Evolutionary conservation across 2,113 vertebrate species (phyloP), one percentile per base, ranked within the genome.

Genomic region (Amia ocellicauda): DNA sequence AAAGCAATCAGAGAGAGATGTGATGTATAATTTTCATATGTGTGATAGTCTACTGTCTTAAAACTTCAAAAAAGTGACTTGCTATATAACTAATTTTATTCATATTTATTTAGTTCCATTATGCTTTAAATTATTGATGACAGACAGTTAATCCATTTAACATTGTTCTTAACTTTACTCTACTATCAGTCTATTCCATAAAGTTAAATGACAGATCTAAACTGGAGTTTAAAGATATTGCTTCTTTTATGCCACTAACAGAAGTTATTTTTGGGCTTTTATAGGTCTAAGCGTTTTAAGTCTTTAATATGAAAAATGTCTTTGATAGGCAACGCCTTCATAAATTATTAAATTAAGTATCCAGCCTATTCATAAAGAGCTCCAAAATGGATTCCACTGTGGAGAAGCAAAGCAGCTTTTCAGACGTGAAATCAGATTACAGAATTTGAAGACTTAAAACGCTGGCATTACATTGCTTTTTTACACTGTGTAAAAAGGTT

Each of bases 31-130:
- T 68, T 41, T 65, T 79, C 67, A 67, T 53, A 71, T 63, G 64
- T 80, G 83, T 85, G 82, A 82, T 82, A 74, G 74, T 78, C 81
- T 82, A 82, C 77, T 87, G 81, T 76, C 56, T 77, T 63, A 73
- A 81, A 75, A 77, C 70, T 79, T 62, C 64, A 73, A 78, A 77
- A 62, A 78, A 79, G 68, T 75, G 1, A 83, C 76, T 76, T 78
- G 83, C 78, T 85, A 80, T 74, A 77, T 89, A 77, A 83, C 79
- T 86, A 85, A 83, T 80, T 70, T 80, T 77, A 83, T 81, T 68
- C 80, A 78, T 90, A 90, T 90, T 88, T 90, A 89, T 88, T 88
- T 88, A 82, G 67, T 80, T 75, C 74, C 76, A 76, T 65, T 80
- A 60, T 73, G 83, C 76, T 72, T 66, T 88, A 88, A 89, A 68